Evolutionary conservation across 2,113 vertebrate species (phyloP).

Genomic region (Phainopepla nitens): DNA sequence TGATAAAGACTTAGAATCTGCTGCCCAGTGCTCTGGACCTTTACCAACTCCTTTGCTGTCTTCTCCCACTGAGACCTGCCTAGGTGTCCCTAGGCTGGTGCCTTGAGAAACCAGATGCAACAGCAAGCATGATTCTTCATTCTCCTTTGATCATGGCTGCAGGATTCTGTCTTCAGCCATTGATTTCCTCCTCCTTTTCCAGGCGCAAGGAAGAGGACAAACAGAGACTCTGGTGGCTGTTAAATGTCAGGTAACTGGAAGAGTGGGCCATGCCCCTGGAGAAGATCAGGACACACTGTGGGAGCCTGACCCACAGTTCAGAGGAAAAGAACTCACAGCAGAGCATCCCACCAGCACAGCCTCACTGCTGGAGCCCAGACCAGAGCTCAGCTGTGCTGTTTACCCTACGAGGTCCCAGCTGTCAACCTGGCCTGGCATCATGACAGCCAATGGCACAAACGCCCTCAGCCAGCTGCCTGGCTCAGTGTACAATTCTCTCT

Average conservation of each 20-base stretch:
- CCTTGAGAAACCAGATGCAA: background rate
- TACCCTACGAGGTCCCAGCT: conserved; percentile 6
- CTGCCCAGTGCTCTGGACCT: background rate
- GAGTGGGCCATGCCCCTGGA: background rate
- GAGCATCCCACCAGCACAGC: background rate
- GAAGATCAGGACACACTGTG: fast-evolving
- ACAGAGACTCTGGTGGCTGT: fast-evolving
- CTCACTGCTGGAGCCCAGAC: background rate
- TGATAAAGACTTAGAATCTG: background rate
- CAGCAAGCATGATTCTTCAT: background rate
- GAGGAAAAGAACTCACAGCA: background rate
- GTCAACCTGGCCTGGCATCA: conserved; percentile 45
- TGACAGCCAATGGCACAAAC: background rate
- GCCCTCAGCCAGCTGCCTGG: conserved; percentile 45
- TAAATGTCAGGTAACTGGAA: background rate
- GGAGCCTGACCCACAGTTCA: background rate
- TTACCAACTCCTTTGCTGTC: background rate
- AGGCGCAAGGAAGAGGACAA: background rate
- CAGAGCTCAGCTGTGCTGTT: conserved; percentile 1
- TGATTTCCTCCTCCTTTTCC: background rate
- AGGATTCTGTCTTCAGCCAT: background rate
- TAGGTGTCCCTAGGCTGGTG: background rate
- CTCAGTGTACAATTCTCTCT: background rate
- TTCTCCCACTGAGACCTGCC: background rate
- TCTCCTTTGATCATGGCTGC: background rate